These are phyloP conservation scores for Saccostrea glomerata DNA, from an alignment of 1,140 invertebrate species.

Conservation along the genomic window DNA sequence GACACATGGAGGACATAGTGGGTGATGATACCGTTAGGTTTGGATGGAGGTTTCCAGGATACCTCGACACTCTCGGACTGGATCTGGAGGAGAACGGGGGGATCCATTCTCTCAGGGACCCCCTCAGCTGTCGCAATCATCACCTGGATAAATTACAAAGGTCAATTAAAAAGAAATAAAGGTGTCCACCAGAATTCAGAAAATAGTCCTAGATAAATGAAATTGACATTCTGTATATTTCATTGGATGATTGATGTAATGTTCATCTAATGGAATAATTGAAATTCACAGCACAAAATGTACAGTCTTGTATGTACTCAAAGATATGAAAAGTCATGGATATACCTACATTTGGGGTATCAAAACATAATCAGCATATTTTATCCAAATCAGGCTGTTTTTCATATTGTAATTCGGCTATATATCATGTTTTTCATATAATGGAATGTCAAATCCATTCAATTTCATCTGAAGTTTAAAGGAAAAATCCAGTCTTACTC, in stretches of 20 bases:
- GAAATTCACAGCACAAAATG: too few relatives aligned
- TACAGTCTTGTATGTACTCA: too few relatives aligned
- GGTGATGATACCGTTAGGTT: conserved; percentile 74
- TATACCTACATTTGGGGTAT: too few relatives aligned
- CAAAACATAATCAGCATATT: too few relatives aligned
- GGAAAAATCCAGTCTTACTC: conserved; percentile 55
- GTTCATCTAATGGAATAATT: not conserved
- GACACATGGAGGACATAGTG: conserved; percentile 62
- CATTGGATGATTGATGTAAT: not conserved
- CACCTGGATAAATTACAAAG: conserved; percentile 59
- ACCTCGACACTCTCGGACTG: conserved; percentile 65
- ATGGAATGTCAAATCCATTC: too few relatives aligned
- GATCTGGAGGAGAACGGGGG: conserved; percentile 62
- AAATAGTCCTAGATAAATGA: not conserved
- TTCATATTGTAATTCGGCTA: too few relatives aligned
- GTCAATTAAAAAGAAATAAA: too few relatives aligned
- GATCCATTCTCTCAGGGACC: conserved; percentile 69
- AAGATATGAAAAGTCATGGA: too few relatives aligned
- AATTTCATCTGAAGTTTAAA: too few relatives aligned
- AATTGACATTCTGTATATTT: not conserved
- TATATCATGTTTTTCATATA: too few relatives aligned
- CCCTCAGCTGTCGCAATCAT: conserved; percentile 74
- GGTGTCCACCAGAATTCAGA: too few relatives aligned
- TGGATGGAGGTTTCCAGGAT: conserved; percentile 66
- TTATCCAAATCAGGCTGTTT: too few relatives aligned